Evolutionary conservation across 2,113 vertebrate species (phyloP).

Genomic region (Gavialis gangeticus): DNA sequence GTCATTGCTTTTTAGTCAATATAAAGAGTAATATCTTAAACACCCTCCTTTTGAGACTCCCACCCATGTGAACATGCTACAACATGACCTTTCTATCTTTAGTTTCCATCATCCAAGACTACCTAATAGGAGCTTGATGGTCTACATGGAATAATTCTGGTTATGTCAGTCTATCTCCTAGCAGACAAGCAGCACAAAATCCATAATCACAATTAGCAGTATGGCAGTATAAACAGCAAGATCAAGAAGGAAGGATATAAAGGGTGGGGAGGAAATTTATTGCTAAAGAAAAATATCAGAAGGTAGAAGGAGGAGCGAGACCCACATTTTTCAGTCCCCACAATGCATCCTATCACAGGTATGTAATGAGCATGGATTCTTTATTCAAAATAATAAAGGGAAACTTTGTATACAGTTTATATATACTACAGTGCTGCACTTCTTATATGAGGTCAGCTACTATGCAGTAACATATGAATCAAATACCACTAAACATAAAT

Average conservation of each 20-base stretch:
- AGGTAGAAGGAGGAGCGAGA: neutral
- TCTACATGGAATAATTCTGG: no score
- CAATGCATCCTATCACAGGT: neutral
- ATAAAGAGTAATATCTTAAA: neutral
- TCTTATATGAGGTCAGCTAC: neutral
- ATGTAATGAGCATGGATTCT: neutral
- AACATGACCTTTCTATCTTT: neutral
- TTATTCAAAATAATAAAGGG: neutral
- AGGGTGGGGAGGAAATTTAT: neutral
- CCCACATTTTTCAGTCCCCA: neutral
- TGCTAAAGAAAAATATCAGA: neutral
- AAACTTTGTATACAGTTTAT: no score
- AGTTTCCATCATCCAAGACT: neutral
- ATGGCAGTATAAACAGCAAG: no score
- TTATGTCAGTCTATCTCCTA: no score
- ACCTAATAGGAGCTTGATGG: neutral
- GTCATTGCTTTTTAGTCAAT: conserved; percentile 14
- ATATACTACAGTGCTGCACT: no score
- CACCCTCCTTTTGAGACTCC: neutral
- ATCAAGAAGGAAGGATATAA: no score
- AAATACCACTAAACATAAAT: neutral
- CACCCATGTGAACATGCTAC: neutral
- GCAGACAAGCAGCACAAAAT: no score
- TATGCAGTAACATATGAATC: neutral
- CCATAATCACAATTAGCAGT: no score